phyloP scores from a whole-genome alignment of 2,797 vertebrate species.

The Sebastes iracundus region DNA sequence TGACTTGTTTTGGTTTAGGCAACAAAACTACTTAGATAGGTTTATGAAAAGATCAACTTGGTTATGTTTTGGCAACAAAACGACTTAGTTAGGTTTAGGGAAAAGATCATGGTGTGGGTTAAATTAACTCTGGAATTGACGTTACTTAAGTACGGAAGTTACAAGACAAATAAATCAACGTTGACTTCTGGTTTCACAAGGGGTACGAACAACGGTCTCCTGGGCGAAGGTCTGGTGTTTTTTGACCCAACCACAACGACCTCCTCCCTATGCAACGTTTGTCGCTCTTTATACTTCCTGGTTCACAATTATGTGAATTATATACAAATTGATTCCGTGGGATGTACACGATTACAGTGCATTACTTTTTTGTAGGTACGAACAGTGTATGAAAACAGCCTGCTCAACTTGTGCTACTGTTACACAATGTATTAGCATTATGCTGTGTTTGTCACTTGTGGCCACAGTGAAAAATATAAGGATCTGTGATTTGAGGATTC shows the following conservation, averaged over 20 bases:
- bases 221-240: accelerated
- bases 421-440: neutral
- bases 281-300: too few relatives aligned
- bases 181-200: neutral
- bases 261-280: neutral
- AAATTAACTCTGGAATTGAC: too few relatives aligned
- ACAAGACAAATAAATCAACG: accelerated
- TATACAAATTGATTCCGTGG: too few relatives aligned
- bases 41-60: too few relatives aligned
- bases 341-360: too few relatives aligned
- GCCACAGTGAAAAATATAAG: neutral
- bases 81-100: too few relatives aligned
- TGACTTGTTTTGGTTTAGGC: too few relatives aligned
- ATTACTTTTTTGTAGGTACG: too few relatives aligned
- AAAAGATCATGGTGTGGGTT: neutral
- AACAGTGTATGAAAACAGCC: too few relatives aligned
- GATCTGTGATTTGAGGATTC: constrained; percentile 13
- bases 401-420: neutral
- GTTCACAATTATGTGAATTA: too few relatives aligned
- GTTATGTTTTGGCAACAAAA: too few relatives aligned
- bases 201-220: neutral
- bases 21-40: too few relatives aligned
- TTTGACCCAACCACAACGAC: neutral
- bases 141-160: neutral
- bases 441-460: neutral